Evolutionary conservation across 1,140 invertebrate species (phyloP).

Genomic region (Pogonus chalceus): DNA sequence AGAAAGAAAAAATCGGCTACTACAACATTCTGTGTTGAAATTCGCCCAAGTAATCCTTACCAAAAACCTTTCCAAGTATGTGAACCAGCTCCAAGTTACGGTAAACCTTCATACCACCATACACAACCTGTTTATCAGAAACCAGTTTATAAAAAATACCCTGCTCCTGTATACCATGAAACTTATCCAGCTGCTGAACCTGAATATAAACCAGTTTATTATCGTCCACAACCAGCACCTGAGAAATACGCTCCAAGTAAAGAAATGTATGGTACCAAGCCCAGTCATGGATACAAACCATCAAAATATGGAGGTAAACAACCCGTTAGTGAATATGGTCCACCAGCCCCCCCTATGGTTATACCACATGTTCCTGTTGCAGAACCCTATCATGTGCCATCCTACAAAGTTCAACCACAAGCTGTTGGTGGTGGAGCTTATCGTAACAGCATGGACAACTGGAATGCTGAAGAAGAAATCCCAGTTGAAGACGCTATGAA

Average conservation of each 20-base stretch:
- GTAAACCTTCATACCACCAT: background rate
- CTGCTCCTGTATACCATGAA: constrained; percentile 9
- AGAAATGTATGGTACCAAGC: too few species aligned
- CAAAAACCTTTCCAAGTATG: constrained; percentile 32
- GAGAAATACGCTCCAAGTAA: background rate
- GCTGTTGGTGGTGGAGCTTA: background rate
- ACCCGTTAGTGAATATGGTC: background rate
- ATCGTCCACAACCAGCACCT: background rate
- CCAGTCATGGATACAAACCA: background rate
- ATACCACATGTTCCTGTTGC: background rate
- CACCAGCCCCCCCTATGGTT: background rate
- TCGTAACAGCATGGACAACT: background rate
- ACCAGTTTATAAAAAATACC: background rate
- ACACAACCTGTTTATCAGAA: constrained; percentile 1
- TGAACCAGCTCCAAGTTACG: constrained; percentile 17
- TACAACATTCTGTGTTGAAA: constrained; percentile 34
- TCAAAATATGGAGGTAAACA: background rate
- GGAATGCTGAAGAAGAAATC: background rate
- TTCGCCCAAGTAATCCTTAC: constrained; percentile 27
- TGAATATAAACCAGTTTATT: background rate
- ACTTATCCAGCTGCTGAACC: background rate
- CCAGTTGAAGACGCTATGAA: background rate
- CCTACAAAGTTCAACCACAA: background rate
- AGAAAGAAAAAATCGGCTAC: constrained; percentile 31
- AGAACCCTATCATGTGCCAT: background rate